Percentiles rank a stretch among this genome's conserved stretches.
phyloP scores from a whole-genome alignment of 2,888 invertebrate genomes.

The Germaria angustata region DNA sequence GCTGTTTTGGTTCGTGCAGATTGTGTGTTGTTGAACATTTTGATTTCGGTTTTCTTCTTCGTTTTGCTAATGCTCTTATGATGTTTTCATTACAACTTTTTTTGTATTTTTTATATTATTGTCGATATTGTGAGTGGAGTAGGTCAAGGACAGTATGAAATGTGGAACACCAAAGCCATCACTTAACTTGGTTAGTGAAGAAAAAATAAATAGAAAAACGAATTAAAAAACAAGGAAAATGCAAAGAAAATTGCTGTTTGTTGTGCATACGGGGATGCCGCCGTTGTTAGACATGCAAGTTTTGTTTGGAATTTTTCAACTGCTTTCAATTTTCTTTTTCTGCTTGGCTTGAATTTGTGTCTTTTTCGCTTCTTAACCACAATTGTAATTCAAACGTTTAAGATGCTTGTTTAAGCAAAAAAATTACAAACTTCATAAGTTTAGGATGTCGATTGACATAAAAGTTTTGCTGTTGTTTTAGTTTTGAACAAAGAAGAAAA shows the following conservation, averaged over 20 bases:
- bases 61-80: constrained; percentile 36
- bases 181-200: constrained; percentile 50
- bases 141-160: constrained; percentile 80
- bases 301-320: constrained; percentile 28
- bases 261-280: neutral
- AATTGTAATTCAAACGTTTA: constrained; percentile 38
- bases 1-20: constrained; percentile 23
- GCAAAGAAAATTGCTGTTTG: constrained; percentile 38
- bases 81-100: constrained; percentile 29
- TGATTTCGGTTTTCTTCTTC: constrained; percentile 45
- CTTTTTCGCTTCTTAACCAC: neutral
- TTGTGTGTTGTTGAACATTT: neutral
- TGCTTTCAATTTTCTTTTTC: constrained; percentile 36
- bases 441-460: neutral
- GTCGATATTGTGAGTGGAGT: constrained; percentile 78
- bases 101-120: constrained; percentile 18
- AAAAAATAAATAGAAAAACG: neutral
- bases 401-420: neutral
- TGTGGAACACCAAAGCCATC: constrained; percentile 76
- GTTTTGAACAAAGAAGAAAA: neutral
- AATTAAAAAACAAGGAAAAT: constrained; percentile 16
- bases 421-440: constrained; percentile 23
- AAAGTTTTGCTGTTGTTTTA: neutral
- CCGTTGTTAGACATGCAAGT: constrained; percentile 15
- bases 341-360: constrained; percentile 7